phyloP scores from a whole-genome alignment of 2,113 vertebrate species.

The Ceratotherium simum region DNA sequence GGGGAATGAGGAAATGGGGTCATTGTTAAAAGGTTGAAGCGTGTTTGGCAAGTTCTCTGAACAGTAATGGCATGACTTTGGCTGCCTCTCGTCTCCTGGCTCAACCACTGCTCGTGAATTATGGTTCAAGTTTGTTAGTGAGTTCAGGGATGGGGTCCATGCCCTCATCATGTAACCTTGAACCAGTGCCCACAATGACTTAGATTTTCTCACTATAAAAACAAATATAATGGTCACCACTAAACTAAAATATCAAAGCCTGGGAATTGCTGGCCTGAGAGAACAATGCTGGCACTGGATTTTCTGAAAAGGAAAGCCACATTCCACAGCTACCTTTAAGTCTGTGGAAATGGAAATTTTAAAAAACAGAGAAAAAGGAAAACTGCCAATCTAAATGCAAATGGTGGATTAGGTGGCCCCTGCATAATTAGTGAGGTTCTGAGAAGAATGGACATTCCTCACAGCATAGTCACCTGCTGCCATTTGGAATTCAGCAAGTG shows the following conservation, averaged over 20 bases:
- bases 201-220: slow-evolving; percentile 45
- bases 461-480: neutral
- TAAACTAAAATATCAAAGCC: slow-evolving; percentile 50
- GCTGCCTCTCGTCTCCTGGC: neutral
- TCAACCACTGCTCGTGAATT: neutral
- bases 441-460: neutral
- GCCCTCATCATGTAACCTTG: slow-evolving; percentile 32
- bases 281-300: slow-evolving; percentile 42
- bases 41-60: slow-evolving; percentile 36
- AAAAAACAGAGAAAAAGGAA: neutral
- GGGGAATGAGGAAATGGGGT: slow-evolving; percentile 45
- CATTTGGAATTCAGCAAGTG: slow-evolving; percentile 40
- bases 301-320: slow-evolving; percentile 57
- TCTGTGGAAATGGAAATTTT: slow-evolving; percentile 13
- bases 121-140: neutral
- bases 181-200: slow-evolving; percentile 43
- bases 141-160: slow-evolving; percentile 39
- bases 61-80: neutral
- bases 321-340: slow-evolving; percentile 45
- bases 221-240: slow-evolving; percentile 44
- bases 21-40: slow-evolving; percentile 26
- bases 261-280: neutral
- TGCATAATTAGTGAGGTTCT: neutral
- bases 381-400: neutral
- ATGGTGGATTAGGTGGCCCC: neutral